phyloP scores from a whole-genome alignment of 2,888 invertebrate species.

The Nomada goodeniana region DNA sequence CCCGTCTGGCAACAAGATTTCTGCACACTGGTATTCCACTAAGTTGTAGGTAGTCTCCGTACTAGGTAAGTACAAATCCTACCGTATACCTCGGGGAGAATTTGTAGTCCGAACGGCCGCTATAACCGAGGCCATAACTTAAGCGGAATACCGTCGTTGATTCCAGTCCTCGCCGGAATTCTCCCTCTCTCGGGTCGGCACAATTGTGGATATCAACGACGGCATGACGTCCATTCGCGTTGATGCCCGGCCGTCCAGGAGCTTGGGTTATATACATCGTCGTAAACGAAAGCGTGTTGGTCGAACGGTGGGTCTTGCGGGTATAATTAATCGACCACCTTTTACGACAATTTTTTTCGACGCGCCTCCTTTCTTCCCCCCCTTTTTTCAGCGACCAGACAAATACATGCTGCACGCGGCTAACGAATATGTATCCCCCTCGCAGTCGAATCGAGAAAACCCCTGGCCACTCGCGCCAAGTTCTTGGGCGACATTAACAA shows the following conservation, averaged over 20 bases:
- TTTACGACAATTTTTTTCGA: background rate
- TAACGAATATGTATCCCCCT: conserved; percentile 9
- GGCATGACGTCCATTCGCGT: conserved; percentile 51
- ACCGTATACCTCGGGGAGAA: conserved; percentile 65
- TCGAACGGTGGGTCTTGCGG: conserved; percentile 8
- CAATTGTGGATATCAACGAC: conserved; percentile 63
- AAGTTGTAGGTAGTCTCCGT: conserved; percentile 71
- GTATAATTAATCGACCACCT: conserved; percentile 37
- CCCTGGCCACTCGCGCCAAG: conserved; percentile 34
- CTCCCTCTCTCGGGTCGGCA: conserved; percentile 35
- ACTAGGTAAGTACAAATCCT: conserved; percentile 73
- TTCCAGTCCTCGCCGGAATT: conserved; percentile 61
- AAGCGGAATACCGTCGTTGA: conserved; percentile 65
- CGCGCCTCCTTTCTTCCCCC: background rate
- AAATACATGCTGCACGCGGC: background rate
- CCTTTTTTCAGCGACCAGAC: background rate
- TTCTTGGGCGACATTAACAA: conserved; percentile 56
- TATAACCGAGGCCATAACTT: conserved; percentile 74
- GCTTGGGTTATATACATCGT: background rate
- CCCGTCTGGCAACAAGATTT: conserved; percentile 69
- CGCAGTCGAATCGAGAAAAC: conserved; percentile 30
- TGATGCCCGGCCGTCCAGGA: conserved; percentile 28
- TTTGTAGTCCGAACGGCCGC: conserved; percentile 72
- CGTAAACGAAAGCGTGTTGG: conserved; percentile 43
- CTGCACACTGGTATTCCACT: conserved; percentile 68